These are phyloP conservation scores for Hetaerina titia DNA, from an alignment of 2,888 invertebrate genomes.

Conservation along the genomic window DNA sequence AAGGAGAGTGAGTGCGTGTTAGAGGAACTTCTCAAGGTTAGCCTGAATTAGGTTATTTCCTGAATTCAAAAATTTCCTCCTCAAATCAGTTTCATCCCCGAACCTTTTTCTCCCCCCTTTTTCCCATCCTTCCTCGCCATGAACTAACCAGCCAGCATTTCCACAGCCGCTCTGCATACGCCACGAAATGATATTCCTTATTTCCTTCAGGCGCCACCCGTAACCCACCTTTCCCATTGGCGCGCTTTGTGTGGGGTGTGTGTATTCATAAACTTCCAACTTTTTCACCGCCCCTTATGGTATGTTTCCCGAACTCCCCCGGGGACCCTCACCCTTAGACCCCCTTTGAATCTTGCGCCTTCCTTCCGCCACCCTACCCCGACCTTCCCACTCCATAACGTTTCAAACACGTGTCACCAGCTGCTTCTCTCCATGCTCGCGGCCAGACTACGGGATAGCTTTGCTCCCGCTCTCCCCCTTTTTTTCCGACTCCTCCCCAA, in stretches of 20 bases:
- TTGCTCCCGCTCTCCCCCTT: background rate
- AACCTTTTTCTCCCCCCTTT: background rate
- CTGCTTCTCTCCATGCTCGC: slow-evolving; percentile 16
- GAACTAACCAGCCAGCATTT: background rate
- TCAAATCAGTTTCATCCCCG: background rate
- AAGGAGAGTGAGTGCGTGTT: no score
- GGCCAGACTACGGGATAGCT: slow-evolving; percentile 27
- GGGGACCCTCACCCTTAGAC: no score
- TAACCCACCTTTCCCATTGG: background rate
- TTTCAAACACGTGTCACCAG: slow-evolving; percentile 12
- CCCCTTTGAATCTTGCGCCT: no score
- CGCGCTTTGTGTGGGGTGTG: background rate
- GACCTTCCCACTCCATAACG: no score
- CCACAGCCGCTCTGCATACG: background rate
- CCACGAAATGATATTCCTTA: background rate
- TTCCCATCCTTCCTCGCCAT: background rate
- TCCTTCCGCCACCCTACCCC: no score
- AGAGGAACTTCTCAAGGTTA: no score
- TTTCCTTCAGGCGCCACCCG: background rate
- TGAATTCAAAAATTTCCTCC: no score
- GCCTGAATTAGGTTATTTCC: no score
- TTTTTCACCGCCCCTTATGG: background rate
- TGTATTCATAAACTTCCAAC: slow-evolving; percentile 17
- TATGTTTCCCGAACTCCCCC: background rate
- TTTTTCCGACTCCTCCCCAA: background rate